These are phyloP conservation scores for Endomychus coccineus DNA, from an alignment of 2,888 invertebrate species.

Conservation along the genomic window DNA sequence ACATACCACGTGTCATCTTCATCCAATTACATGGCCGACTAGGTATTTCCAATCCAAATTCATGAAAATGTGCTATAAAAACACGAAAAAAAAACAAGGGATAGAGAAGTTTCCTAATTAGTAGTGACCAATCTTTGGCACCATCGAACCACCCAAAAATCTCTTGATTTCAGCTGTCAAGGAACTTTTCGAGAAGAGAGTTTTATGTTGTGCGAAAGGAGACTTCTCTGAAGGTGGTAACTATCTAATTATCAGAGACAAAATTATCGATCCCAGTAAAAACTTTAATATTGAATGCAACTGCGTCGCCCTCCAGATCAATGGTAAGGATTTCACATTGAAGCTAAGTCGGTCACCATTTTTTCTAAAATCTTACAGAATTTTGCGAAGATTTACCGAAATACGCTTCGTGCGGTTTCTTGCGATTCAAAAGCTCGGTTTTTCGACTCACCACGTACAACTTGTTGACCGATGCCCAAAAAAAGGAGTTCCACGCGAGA, in stretches of 20 bases:
- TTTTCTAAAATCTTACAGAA: no score
- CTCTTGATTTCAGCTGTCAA: constrained; percentile 44
- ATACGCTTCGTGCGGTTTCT: constrained; percentile 56
- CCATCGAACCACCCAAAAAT: neutral
- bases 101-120: neutral
- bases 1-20: no score
- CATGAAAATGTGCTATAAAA: no score
- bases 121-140: neutral
- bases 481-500: constrained; percentile 53
- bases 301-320: constrained; percentile 39
- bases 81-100: neutral
- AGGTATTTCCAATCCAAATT: no score
- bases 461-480: constrained; percentile 55
- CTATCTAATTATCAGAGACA: constrained; percentile 33
- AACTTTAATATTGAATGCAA: constrained; percentile 38
- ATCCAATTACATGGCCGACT: no score
- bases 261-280: constrained; percentile 31
- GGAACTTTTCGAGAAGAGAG: constrained; percentile 52
- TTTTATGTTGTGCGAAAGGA: constrained; percentile 55
- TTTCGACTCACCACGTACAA: constrained; percentile 57
- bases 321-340: no score
- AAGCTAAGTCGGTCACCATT: no score
- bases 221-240: constrained; percentile 47
- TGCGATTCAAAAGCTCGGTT: constrained; percentile 51
- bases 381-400: constrained; percentile 33